A percentile compares a stretch with the other conserved stretches of the same genome.
These are phyloP conservation scores for Apocrypta bakeri DNA, from an alignment of 1,140 invertebrate genomes.

Conservation along the genomic window DNA sequence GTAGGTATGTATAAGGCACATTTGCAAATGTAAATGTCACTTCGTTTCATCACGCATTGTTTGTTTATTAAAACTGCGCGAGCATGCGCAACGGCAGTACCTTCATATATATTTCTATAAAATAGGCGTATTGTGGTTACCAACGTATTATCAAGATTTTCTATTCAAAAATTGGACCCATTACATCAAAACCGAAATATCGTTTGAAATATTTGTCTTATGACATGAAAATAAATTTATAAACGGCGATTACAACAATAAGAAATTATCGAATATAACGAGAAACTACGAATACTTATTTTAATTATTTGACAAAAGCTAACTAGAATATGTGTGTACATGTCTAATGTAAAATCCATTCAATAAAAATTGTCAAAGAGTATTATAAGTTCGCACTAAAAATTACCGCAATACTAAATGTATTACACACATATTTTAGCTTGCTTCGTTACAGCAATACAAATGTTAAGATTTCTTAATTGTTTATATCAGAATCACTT, in stretches of 20 bases:
- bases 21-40: background rate
- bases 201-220: background rate
- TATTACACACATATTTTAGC: background rate
- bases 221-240: background rate
- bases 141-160: too few relatives aligned
- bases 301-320: background rate
- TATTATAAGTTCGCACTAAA: too few relatives aligned
- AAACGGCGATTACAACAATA: background rate
- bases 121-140: background rate
- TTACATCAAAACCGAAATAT: background rate
- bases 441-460: background rate
- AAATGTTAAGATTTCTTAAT: background rate
- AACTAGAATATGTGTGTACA: background rate
- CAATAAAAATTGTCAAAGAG: too few relatives aligned
- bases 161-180: background rate
- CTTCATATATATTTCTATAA: background rate
- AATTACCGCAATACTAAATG: background rate
- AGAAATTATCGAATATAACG: background rate
- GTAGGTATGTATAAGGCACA: slow-evolving; percentile 11
- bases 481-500: background rate
- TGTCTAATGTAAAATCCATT: too few relatives aligned
- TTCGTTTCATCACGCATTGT: background rate
- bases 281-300: background rate
- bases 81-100: background rate
- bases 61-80: background rate